Evolutionary conservation across 1,140 invertebrate genomes (phyloP).

Genomic region (Vanessa tameamea): DNA sequence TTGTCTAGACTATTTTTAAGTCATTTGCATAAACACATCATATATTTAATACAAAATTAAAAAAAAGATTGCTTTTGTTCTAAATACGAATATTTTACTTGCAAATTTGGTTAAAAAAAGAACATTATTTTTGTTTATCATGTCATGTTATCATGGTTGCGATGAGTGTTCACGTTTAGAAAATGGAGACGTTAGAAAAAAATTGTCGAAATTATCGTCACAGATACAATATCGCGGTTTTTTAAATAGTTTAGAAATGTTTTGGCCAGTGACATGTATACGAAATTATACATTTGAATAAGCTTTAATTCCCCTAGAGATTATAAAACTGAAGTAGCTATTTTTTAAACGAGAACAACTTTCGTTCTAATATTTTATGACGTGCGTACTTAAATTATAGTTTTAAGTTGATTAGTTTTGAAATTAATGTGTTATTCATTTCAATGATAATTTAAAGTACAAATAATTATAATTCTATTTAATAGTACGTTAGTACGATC

Average conservation of each 20-base stretch:
- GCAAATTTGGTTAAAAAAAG: not conserved
- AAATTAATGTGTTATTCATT: not conserved
- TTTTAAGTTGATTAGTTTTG: slow-evolving; percentile 10
- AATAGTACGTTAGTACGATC: not conserved
- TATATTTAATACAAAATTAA: too few species aligned
- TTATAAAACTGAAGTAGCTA: not conserved
- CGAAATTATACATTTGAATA: not conserved
- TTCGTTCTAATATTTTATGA: slow-evolving; percentile 5
- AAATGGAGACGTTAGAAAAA: not conserved
- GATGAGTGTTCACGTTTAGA: slow-evolving; percentile 17
- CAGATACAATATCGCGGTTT: not conserved
- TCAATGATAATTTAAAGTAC: slow-evolving; percentile 5
- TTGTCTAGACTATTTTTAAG: too few species aligned
- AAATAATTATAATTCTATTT: slow-evolving; percentile 10
- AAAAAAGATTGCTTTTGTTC: not conserved
- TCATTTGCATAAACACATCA: too few species aligned
- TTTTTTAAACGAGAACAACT: slow-evolving; percentile 29
- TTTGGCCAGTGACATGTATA: slow-evolving; percentile 6
- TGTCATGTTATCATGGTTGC: slow-evolving; percentile 10
- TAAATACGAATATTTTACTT: not conserved
- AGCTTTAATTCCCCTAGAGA: slow-evolving; percentile 3
- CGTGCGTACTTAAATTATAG: slow-evolving; percentile 18
- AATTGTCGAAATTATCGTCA: too few species aligned
- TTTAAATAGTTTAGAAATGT: slow-evolving; percentile 1
- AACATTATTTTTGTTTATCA: not conserved